Evolutionary conservation across 1,140 invertebrate genomes (phyloP).

Genomic region (Tyrophagus putrescentiae): DNA sequence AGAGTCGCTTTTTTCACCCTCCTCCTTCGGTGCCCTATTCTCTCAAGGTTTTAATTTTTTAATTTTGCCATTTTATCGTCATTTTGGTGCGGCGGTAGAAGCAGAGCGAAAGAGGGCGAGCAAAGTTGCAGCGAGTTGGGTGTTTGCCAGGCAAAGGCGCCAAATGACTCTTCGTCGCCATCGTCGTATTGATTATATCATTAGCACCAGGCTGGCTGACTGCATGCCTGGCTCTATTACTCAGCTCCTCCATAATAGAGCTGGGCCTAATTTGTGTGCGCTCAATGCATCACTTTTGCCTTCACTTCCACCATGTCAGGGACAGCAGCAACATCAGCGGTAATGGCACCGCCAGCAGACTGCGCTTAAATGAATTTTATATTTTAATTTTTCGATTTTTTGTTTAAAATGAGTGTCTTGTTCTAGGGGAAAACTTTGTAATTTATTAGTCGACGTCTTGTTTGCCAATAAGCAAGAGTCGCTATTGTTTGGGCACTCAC

Average conservation of each 20-base stretch:
- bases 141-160: too few species aligned
- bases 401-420: not conserved
- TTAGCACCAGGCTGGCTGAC: slow-evolving; percentile 5
- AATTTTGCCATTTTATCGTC: too few species aligned
- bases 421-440: slow-evolving; percentile 4
- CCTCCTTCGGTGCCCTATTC: not conserved
- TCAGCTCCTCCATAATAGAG: not conserved
- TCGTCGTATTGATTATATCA: slow-evolving; percentile 12
- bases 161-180: too few species aligned
- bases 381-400: slow-evolving; percentile 6
- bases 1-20: too few species aligned
- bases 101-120: too few species aligned
- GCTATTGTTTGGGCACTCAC: not conserved
- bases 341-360: not conserved
- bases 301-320: not conserved
- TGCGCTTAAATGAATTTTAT: slow-evolving; percentile 10
- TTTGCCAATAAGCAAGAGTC: not conserved
- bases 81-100: too few species aligned
- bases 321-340: not conserved
- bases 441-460: slow-evolving; percentile 6
- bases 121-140: too few species aligned
- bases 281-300: not conserved
- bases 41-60: slow-evolving; percentile 8
- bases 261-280: not conserved
- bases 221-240: too few species aligned